Evolutionary conservation across 2,797 vertebrate genomes (phyloP).

Genomic region (Ceryle rudis): DNA sequence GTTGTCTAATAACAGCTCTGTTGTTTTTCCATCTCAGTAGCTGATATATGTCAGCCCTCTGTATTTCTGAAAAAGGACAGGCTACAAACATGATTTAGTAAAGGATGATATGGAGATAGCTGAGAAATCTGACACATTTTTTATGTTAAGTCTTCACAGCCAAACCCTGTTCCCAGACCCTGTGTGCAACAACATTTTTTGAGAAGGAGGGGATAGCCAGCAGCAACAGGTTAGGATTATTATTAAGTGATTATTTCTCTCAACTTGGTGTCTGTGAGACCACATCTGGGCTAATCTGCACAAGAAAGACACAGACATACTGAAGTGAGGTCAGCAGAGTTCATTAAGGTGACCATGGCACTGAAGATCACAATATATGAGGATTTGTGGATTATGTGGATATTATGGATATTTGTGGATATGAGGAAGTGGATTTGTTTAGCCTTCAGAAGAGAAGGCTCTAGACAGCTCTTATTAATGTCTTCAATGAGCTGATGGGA

Average conservation of each 20-base stretch:
- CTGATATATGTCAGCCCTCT: too few relatives aligned
- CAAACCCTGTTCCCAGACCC: not conserved
- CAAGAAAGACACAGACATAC: not conserved
- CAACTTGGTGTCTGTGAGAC: not conserved
- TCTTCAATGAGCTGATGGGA: not conserved
- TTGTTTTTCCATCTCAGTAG: too few relatives aligned
- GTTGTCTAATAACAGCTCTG: too few relatives aligned
- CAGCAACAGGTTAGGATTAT: not conserved
- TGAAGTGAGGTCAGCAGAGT: not conserved
- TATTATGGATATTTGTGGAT: too few relatives aligned
- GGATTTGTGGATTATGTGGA: too few relatives aligned
- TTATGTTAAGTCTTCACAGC: not conserved
- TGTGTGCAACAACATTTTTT: not conserved
- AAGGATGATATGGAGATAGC: not conserved
- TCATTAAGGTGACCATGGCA: not conserved
- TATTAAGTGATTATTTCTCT: not conserved
- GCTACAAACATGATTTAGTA: not conserved
- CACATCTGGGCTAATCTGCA: too few relatives aligned
- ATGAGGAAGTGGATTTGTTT: not conserved
- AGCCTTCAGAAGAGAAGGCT: not conserved
- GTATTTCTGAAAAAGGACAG: too few relatives aligned
- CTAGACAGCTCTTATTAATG: not conserved
- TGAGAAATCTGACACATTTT: not conserved
- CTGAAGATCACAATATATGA: not conserved
- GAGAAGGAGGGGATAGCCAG: not conserved